Conservation (phyloP, 2,113 vertebrate genomes). For the Globicephala melas region DNA sequence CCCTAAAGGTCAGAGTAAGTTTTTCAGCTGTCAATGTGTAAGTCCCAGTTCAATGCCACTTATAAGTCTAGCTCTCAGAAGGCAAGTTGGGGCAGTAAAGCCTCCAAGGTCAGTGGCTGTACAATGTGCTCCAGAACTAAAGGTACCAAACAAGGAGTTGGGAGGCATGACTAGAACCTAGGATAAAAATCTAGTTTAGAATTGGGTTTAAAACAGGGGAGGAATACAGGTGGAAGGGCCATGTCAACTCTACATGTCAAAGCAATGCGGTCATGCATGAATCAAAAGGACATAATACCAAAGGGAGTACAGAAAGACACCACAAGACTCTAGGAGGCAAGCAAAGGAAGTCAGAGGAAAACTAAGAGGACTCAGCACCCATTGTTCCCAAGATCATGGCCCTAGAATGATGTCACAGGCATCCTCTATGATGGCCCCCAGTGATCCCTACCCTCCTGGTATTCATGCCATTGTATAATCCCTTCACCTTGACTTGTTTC, state of each 20-base stretch:
- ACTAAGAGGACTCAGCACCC: neutral
- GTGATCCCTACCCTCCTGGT: neutral
- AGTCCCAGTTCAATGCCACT: neutral
- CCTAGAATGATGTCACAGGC: neutral
- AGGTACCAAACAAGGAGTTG: neutral
- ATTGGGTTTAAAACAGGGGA: neutral
- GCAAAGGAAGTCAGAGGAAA: slow-evolving; percentile 16
- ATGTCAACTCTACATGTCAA: neutral
- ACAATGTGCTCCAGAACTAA: neutral
- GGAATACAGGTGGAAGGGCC: neutral
- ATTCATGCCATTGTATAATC: neutral
- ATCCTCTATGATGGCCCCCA: neutral
- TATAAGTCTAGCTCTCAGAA: slow-evolving; percentile 18
- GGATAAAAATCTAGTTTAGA: slow-evolving; percentile 15
- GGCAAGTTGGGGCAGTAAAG: neutral
- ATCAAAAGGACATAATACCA: neutral
- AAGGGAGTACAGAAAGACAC: slow-evolving; percentile 1
- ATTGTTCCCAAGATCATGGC: neutral
- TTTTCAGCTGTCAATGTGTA: neutral
- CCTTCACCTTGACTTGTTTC: neutral
- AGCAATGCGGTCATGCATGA: slow-evolving; percentile 17
- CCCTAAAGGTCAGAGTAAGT: neutral
- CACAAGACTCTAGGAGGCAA: neutral
- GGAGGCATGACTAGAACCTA: neutral
- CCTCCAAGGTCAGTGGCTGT: neutral